Evolutionary conservation across 2,888 invertebrate species (phyloP).

Genomic region (Ennomos fuscantarius): DNA sequence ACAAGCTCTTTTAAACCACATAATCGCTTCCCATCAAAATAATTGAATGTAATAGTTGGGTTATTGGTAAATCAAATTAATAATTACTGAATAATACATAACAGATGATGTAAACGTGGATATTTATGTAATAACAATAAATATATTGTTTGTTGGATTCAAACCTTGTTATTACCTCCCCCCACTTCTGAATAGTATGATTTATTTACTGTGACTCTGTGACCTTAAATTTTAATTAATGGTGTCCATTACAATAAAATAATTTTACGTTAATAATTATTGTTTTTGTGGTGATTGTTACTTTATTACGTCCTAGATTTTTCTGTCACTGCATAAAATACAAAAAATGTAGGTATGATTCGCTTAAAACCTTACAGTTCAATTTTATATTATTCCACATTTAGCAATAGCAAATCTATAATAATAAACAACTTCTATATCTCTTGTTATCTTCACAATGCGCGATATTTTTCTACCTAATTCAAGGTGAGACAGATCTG

Average conservation of each 20-base stretch:
- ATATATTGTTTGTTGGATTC: conserved; percentile 8
- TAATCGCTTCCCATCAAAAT: no score
- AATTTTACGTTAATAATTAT: background rate
- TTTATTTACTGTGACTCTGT: conserved; percentile 1
- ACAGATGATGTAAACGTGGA: background rate
- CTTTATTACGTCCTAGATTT: no score
- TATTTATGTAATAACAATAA: conserved; percentile 13
- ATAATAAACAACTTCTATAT: conserved; percentile 7
- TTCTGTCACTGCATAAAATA: no score
- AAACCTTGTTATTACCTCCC: conserved; percentile 17
- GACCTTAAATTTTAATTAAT: conserved; percentile 15
- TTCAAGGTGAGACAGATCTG: conserved; percentile 34
- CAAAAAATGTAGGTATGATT: no score
- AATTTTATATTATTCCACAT: background rate
- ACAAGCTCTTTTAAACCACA: no score
- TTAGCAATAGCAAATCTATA: background rate
- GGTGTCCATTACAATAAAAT: background rate
- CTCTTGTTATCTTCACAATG: conserved; percentile 21
- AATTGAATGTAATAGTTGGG: no score
- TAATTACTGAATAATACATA: no score
- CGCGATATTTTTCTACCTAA: conserved; percentile 29
- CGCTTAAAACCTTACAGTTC: background rate
- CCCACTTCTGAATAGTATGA: conserved; percentile 17
- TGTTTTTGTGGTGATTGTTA: background rate
- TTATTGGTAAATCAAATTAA: background rate